Evolutionary conservation across 2,888 invertebrate genomes (phyloP).

Genomic region (Scaeva pyrastri): DNA sequence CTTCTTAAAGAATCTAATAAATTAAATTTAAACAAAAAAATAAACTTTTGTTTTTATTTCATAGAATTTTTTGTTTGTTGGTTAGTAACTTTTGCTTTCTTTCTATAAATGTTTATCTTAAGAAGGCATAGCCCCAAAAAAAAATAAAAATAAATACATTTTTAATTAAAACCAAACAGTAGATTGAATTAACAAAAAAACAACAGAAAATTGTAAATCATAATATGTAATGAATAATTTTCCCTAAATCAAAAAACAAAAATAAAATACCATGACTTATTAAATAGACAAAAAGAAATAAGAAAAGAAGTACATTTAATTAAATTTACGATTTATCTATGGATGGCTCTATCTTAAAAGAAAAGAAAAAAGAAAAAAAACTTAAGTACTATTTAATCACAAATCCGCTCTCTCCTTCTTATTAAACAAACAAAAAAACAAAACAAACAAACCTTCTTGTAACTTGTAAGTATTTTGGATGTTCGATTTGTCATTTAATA

Average conservation of each 20-base stretch:
- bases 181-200: conserved; percentile 51
- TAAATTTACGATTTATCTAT: conserved; percentile 55
- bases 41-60: conserved; percentile 29
- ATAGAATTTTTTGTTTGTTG: conserved; percentile 1
- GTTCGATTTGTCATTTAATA: conserved; percentile 24
- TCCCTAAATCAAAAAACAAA: conserved; percentile 44
- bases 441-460: conserved; percentile 20
- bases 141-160: conserved; percentile 31
- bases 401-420: conserved; percentile 57
- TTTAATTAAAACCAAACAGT: conserved; percentile 59
- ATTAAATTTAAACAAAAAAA: conserved; percentile 33
- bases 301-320: conserved; percentile 32
- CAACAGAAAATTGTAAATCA: conserved; percentile 24
- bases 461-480: conserved; percentile 36
- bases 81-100: neutral
- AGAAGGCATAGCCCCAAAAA: conserved; percentile 29
- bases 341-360: conserved; percentile 62
- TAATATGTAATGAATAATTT: conserved; percentile 48
- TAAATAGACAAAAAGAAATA: conserved; percentile 14
- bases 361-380: conserved; percentile 39
- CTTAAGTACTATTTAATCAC: conserved; percentile 60
- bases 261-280: conserved; percentile 8
- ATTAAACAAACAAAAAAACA: conserved; percentile 35
- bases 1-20: conserved; percentile 58
- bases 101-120: neutral